These are phyloP conservation scores for Xylota sylvarum DNA, from an alignment of 2,888 invertebrate genomes.

Conservation along the genomic window DNA sequence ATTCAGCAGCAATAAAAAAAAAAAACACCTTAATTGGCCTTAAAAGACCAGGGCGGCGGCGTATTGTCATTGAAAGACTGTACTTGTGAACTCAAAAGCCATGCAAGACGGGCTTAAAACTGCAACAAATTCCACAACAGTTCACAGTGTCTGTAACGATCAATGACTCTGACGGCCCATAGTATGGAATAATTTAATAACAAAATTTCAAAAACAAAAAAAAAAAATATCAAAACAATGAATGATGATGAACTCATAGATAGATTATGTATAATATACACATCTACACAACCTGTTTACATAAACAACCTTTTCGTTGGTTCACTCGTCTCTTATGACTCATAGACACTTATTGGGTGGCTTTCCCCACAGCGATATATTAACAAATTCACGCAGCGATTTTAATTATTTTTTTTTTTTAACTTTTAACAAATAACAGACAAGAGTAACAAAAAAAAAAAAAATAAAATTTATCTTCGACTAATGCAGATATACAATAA, in stretches of 20 bases:
- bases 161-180: constrained; percentile 37
- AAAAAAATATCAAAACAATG: constrained; percentile 44
- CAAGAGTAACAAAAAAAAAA: constrained; percentile 14
- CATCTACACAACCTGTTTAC: constrained; percentile 58
- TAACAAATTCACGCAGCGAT: constrained; percentile 52
- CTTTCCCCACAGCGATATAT: constrained; percentile 71
- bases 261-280: constrained; percentile 18
- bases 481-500: constrained; percentile 47
- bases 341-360: constrained; percentile 54
- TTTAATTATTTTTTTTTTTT: constrained; percentile 20
- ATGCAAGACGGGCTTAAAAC: too few species aligned
- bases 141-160: neutral
- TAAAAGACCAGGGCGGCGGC: too few species aligned
- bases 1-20: too few species aligned
- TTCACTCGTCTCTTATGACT: constrained; percentile 49
- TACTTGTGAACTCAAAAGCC: too few species aligned
- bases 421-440: constrained; percentile 50
- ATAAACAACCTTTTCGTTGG: constrained; percentile 32
- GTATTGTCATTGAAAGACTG: too few species aligned
- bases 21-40: too few species aligned
- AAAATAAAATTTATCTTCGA: constrained; percentile 26
- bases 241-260: constrained; percentile 69
- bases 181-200: constrained; percentile 36
- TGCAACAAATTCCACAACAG: too few species aligned
- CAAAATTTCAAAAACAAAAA: neutral